Conservation (phyloP, 37 sponge, comb jelly and placozoan genomes). For the Halichondria panicea region DNA sequence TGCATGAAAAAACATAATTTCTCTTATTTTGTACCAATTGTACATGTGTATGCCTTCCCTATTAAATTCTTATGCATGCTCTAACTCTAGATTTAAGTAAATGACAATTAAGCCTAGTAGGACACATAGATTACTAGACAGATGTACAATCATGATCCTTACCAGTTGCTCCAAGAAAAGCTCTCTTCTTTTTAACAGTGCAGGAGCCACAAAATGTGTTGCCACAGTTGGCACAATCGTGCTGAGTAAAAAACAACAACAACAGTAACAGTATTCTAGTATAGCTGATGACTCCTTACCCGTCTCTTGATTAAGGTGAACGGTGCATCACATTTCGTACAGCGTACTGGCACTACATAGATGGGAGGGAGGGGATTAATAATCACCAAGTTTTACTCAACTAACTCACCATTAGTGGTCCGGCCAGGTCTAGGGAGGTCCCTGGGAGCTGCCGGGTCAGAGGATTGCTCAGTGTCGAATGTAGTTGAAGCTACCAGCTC, state of each 20-base stretch:
- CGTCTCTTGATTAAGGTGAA: conserved; percentile 66
- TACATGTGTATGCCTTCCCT: not conserved
- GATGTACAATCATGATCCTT: no score
- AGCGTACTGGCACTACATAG: conserved; percentile 16
- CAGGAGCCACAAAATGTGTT: conserved; percentile 66
- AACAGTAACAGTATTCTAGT: not conserved
- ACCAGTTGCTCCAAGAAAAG: conserved; percentile 70
- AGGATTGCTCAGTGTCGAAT: not conserved
- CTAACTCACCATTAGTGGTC: not conserved
- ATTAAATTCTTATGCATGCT: no score
- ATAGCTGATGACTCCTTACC: conserved; percentile 1
- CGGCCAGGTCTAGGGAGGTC: not conserved
- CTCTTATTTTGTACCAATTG: not conserved
- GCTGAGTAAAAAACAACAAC: conserved; percentile 25
- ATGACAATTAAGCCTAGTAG: no score
- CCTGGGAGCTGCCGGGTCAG: not conserved
- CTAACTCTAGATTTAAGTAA: no score
- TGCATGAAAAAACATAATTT: not conserved
- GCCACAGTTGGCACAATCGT: conserved; percentile 66
- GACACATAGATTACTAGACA: no score
- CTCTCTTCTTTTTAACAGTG: conserved; percentile 61
- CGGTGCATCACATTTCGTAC: conserved; percentile 46
- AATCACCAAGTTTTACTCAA: not conserved
- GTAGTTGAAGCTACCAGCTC: no score
- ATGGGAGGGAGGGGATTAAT: no score